These are phyloP conservation scores for Ecdyonurus torrentis DNA, from an alignment of 2,888 invertebrate species.

Conservation along the genomic window DNA sequence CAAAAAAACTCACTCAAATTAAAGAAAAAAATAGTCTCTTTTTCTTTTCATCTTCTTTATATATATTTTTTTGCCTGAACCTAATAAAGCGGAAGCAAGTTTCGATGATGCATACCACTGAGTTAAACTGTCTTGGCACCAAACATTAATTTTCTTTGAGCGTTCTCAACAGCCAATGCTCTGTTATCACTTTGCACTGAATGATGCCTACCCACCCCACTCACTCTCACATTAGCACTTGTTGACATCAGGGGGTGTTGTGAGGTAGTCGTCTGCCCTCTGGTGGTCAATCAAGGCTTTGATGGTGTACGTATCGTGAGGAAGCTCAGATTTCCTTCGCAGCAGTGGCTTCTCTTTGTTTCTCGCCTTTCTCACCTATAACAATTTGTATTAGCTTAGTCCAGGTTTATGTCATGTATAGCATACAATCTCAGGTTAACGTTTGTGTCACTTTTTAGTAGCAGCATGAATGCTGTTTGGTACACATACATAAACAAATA, in stretches of 20 bases:
- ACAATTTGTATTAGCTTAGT: slow-evolving; percentile 11
- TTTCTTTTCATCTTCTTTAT: too few relatives aligned
- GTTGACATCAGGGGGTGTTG: slow-evolving; percentile 71
- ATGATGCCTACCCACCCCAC: background rate
- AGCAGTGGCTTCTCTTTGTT: slow-evolving; percentile 74
- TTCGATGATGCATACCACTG: background rate
- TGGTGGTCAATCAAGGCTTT: slow-evolving; percentile 84
- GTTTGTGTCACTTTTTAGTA: too few relatives aligned
- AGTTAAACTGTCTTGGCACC: background rate
- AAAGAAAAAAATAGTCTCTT: background rate
- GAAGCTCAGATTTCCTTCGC: slow-evolving; percentile 88
- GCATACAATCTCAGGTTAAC: too few relatives aligned
- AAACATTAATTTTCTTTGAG: background rate
- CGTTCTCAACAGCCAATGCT: background rate
- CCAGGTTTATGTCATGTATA: too few relatives aligned
- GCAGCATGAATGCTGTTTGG: too few relatives aligned
- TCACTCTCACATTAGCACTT: slow-evolving; percentile 43
- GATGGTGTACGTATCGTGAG: slow-evolving; percentile 81
- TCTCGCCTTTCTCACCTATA: slow-evolving; percentile 41
- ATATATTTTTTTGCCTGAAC: background rate
- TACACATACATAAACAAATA: too few relatives aligned
- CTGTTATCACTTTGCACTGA: background rate
- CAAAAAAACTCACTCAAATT: background rate
- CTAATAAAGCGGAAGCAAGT: background rate
- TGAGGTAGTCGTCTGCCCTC: slow-evolving; percentile 78